phyloP scores from a whole-genome alignment of 35 echinoderm and acorn worm genomes.

The Hemicentrotus pulcherrimus region DNA sequence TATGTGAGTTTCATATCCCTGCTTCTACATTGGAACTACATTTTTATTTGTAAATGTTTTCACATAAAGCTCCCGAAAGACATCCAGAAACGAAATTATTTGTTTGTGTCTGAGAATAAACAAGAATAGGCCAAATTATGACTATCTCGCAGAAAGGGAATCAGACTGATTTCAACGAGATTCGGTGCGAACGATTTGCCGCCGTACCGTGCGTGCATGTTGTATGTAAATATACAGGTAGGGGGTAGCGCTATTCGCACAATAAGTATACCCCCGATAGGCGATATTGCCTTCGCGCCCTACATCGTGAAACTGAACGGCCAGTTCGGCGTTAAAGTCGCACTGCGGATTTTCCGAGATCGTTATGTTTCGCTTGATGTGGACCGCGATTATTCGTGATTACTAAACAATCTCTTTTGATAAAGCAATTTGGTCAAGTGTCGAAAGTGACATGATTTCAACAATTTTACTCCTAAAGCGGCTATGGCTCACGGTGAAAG shows the following conservation, averaged over 20 bases:
- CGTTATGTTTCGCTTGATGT: too few relatives aligned
- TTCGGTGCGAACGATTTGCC: constrained; percentile 25
- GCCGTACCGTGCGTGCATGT: neutral
- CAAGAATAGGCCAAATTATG: neutral
- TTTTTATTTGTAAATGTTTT: neutral
- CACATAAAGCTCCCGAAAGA: neutral
- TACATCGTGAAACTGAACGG: neutral
- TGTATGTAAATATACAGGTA: constrained; percentile 26
- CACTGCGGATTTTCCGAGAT: neutral
- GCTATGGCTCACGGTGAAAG: too few relatives aligned
- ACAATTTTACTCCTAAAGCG: too few relatives aligned
- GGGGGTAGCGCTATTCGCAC: neutral
- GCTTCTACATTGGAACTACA: neutral
- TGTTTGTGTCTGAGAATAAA: neutral
- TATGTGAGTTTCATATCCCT: too few relatives aligned
- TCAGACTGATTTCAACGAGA: neutral
- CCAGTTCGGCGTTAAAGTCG: constrained; percentile 27
- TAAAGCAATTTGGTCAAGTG: too few relatives aligned
- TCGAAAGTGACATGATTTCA: too few relatives aligned
- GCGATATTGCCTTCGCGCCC: constrained; percentile 34
- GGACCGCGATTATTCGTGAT: too few relatives aligned
- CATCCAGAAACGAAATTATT: neutral
- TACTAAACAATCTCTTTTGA: too few relatives aligned
- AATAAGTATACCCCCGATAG: constrained; percentile 19
- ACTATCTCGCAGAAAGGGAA: neutral